Base-by-base conservation (phyloP, 2,113 vertebrate genomes). In the Oxyruncus cristatus region DNA sequence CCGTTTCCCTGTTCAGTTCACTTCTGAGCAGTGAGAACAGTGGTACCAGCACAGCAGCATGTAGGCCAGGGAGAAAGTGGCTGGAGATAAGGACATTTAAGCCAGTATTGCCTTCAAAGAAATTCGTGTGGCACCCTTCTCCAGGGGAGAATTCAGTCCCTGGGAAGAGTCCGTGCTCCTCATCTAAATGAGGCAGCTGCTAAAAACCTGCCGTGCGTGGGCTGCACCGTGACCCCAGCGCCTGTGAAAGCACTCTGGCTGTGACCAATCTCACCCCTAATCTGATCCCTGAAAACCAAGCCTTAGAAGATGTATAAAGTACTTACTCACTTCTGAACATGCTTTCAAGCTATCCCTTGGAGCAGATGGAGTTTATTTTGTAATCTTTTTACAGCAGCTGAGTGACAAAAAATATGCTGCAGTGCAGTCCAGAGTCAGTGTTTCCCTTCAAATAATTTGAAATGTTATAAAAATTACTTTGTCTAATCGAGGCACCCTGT, bases 311-410 rank as follows among this genome's bases (percentile, higher is more conserved):
- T 59, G 63, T 59, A 59, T 92, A 71, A 95, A 92, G 63, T 50
- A 83, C 88, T 94, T 86, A 76, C 1, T 80, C 37, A 24, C 92
- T 92, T 95, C 88, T 91, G 84, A 96, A 61, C 56, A 12, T 4
- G 52, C 65, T 94, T 92, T 95, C 94, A 91, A 95, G 91, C 84
- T 89, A 89, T 92, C 77, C 91, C 80, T 95, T 61, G 44, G 77
- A 97, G 84, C 86, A 95, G 91, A 92, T 78, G 76, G 94, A 92
- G 93, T 95, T 91, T 89, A 82, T 93, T 95, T 92, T 89, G 91
- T 95, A 95, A 96, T 91, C 91, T 87, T 93, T 92, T 88, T 78
- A 68, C 56, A 87, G 86, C 88, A 95, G 91, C 80, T n/a, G 76
- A 95, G 86, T 12, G 4, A 75, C 39, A 63, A 92, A 88, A 95